Evolutionary conservation across 2,888 invertebrate species (phyloP), one percentile per base, ranked within the genome.

Genomic region (Xylophagus ater): DNA sequence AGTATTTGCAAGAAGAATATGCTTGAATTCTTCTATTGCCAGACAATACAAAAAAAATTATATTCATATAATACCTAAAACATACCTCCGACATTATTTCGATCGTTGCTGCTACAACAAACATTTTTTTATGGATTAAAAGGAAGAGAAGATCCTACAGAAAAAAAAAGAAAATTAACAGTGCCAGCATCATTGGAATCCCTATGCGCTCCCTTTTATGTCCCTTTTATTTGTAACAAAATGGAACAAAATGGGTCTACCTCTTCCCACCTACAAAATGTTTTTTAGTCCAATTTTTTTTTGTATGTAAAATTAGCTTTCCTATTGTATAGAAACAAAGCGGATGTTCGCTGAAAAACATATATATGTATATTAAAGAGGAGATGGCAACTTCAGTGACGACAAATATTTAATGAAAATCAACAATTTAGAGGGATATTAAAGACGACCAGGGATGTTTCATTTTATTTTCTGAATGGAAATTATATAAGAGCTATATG

Each of bases 381-480:
- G 17, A 31, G 31, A 25, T 24, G 25, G 10, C 17, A 12, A 15
- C 9, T 12, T 20, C 6, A 17, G 35, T 31, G 40, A 45, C 31
- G 40, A 36, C 45, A 45, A 45, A 42, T 45, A 45, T 45, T 45
- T 45, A 45, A 45, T 45, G 45, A 45, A 45, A 45, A 45, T 45
- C 45, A 45, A 45, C 45, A 45, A 35, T 40, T 42, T 40, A 40
- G 45, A 31, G 35, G 26, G 37, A 45, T 42, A 40, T 45, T 42
- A 42, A 45, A 37, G 37, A 19, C 25, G 21, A 35, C 31, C 40
- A 38, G 40, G 41, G 40, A 38, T 34, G 34, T 24, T 17, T 30
- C 34, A 24, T 30, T 37, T 7, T 15, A 13, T 9, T 18, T 20
- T 31, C 24, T n/a, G n/a, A n/a, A n/a, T n/a, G n/a, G n/a, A n/a